phyloP scores from a whole-genome alignment of 2,888 invertebrate genomes.

The Eledona agricola region DNA sequence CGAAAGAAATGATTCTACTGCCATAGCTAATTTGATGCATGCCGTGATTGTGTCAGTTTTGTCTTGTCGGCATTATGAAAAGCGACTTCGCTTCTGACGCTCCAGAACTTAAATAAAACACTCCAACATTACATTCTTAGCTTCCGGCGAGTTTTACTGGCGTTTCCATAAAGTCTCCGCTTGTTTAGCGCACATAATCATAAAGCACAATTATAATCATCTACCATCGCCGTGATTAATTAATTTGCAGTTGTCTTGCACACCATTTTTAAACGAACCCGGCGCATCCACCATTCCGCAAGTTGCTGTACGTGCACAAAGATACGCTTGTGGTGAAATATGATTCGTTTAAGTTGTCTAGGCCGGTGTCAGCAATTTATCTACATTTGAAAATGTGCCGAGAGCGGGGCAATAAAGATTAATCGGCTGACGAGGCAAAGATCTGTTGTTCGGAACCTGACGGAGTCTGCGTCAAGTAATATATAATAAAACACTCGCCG shows the following conservation, averaged over 20 bases:
- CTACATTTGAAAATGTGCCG: slow-evolving; percentile 28
- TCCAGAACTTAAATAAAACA: too few species aligned
- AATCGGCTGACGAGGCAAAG: slow-evolving; percentile 24
- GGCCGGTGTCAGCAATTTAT: slow-evolving; percentile 16
- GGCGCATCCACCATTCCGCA: slow-evolving; percentile 14
- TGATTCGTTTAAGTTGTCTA: slow-evolving; percentile 9
- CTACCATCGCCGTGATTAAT: background rate
- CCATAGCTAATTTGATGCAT: too few species aligned
- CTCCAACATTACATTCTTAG: too few species aligned
- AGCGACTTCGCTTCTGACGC: too few species aligned
- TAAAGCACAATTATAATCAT: background rate
- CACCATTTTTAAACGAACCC: background rate
- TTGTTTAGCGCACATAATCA: background rate
- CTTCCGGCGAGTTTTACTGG: too few species aligned
- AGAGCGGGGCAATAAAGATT: slow-evolving; percentile 24
- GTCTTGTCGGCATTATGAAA: too few species aligned
- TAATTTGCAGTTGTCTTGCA: too few species aligned
- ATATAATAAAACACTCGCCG: slow-evolving; percentile 25
- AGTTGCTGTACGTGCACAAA: slow-evolving; percentile 9
- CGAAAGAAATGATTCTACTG: too few species aligned
- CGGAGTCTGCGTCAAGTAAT: slow-evolving; percentile 12
- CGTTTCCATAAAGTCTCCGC: background rate
- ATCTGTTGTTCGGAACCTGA: slow-evolving; percentile 26
- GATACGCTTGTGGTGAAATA: slow-evolving; percentile 14
- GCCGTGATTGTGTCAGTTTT: too few species aligned